Evolutionary conservation across 2,113 vertebrate species (phyloP).

Genomic region (Oplegnathus fasciatus): DNA sequence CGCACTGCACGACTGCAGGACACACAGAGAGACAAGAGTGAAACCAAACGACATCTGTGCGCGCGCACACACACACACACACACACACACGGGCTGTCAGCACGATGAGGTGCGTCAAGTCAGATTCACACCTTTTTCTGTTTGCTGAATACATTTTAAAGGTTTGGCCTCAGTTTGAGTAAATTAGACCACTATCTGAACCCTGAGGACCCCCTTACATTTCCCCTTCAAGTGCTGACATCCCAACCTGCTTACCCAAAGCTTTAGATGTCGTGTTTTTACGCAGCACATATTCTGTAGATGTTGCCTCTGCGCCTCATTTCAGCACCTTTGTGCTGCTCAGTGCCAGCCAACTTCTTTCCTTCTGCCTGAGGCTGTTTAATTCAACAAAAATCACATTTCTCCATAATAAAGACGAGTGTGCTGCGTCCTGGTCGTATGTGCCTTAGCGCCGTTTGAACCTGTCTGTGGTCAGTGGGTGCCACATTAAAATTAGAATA

Average conservation of each 20-base stretch:
- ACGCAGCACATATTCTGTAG: not conserved
- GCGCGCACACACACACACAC: not conserved
- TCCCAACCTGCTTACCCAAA: not conserved
- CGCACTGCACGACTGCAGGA: slow-evolving; percentile 87
- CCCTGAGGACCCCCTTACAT: not conserved
- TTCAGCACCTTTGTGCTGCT: too few relatives aligned
- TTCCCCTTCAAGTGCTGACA: too few relatives aligned
- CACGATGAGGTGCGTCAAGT: too few relatives aligned
- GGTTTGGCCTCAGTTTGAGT: not conserved
- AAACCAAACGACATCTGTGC: not conserved
- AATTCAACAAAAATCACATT: too few relatives aligned
- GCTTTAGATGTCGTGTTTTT: not conserved
- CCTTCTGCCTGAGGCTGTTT: too few relatives aligned
- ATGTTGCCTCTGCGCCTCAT: not conserved
- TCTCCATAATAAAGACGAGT: too few relatives aligned
- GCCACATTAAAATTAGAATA: not conserved
- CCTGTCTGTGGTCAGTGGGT: too few relatives aligned
- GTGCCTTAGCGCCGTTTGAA: too few relatives aligned
- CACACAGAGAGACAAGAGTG: not conserved
- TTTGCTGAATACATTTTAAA: not conserved
- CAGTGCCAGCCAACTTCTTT: too few relatives aligned
- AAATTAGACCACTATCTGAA: not conserved
- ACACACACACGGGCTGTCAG: not conserved
- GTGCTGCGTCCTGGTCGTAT: too few relatives aligned
- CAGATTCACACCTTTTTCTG: not conserved